Evolutionary conservation across 2,113 vertebrate genomes (phyloP).

Genomic region (Tringa solitaria): DNA sequence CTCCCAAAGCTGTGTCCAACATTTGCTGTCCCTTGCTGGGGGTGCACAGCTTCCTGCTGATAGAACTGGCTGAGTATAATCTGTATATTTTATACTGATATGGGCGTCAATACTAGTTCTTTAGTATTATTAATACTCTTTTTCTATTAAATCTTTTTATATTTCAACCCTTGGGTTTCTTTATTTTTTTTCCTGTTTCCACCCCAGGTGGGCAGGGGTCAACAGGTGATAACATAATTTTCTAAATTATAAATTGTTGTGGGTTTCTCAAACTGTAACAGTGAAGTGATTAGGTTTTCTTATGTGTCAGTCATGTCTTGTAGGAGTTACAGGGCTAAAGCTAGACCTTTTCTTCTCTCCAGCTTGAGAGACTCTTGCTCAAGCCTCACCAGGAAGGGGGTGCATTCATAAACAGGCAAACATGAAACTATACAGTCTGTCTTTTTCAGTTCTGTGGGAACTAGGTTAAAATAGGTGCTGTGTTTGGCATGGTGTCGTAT

Average conservation of each 20-base stretch:
- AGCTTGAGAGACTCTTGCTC: not conserved
- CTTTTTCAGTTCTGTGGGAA: not conserved
- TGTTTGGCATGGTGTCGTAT: rapidly evolving
- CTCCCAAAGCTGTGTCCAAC: too few species aligned
- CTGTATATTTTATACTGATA: not conserved
- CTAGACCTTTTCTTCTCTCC: not conserved
- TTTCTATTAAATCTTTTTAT: not conserved
- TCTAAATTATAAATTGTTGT: not conserved
- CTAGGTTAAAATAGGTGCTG: not conserved
- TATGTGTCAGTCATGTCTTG: rapidly evolving
- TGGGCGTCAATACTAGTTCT: too few species aligned
- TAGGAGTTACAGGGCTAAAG: not conserved
- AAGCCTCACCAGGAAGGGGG: not conserved
- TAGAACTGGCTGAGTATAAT: not conserved
- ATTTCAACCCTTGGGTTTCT: not conserved
- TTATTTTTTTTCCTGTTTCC: not conserved
- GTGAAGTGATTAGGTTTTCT: too few species aligned
- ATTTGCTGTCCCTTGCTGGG: too few species aligned
- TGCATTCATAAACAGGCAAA: not conserved
- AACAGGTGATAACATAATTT: not conserved
- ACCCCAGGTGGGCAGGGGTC: not conserved
- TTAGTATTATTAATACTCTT: not conserved
- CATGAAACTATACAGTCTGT: rapidly evolving
- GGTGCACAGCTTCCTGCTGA: too few species aligned
- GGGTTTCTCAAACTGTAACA: not conserved